These are phyloP conservation scores for Eilema depressum DNA, from an alignment of 2,888 invertebrate genomes.

Conservation along the genomic window DNA sequence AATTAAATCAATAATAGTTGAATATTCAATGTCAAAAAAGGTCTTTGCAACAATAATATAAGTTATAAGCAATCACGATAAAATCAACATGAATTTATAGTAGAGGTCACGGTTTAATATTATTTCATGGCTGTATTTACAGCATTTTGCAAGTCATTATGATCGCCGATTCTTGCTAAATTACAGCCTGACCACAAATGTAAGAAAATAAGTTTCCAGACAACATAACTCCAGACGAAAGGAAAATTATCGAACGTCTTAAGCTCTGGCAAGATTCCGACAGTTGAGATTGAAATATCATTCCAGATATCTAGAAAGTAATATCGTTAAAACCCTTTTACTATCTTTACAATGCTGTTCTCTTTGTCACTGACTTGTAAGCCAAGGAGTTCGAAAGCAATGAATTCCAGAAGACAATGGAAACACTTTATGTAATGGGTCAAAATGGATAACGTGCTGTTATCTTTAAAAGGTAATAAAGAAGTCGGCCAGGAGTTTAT, in stretches of 20 bases:
- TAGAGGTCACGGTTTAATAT: conserved; percentile 37
- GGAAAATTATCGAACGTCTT: conserved; percentile 8
- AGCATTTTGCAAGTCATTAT: conserved; percentile 39
- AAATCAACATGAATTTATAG: conserved; percentile 49
- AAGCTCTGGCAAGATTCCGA: conserved; percentile 6
- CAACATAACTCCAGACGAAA: background rate
- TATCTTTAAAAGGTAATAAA: conserved; percentile 79
- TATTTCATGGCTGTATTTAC: conserved; percentile 42
- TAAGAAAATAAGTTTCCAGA: conserved; percentile 9
- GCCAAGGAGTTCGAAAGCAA: conserved; percentile 47
- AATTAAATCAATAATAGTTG: background rate
- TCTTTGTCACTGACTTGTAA: conserved; percentile 45
- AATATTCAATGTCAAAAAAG: background rate
- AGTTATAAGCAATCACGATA: conserved; percentile 47
- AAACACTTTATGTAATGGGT: conserved; percentile 79
- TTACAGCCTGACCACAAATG: conserved; percentile 13
- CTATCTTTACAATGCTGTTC: conserved; percentile 39
- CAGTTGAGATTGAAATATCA: background rate
- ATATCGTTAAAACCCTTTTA: conserved; percentile 25
- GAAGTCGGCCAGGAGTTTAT: conserved; percentile 73
- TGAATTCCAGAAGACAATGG: conserved; percentile 69
- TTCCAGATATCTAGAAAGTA: conserved; percentile 24
- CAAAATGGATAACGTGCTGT: conserved; percentile 73
- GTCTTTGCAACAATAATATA: conserved; percentile 29
- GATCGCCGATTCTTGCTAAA: conserved; percentile 25